Evolutionary conservation across 2,797 vertebrate species (phyloP).

Genomic region (Notolabrus celidotus): DNA sequence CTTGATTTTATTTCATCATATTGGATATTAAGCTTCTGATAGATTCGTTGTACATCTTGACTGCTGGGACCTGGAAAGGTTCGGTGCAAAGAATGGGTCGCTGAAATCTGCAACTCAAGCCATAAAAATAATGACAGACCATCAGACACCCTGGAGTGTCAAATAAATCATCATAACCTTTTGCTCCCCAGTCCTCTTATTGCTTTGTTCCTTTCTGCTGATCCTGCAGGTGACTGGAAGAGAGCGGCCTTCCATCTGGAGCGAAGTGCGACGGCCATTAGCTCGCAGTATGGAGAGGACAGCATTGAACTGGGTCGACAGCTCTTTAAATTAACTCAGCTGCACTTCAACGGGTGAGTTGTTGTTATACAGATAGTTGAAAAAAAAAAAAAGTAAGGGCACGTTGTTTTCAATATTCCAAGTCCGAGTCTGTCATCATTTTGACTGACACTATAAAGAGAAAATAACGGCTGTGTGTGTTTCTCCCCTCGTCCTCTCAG

Average conservation of each 20-base stretch:
- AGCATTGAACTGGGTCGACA: constrained; percentile 93
- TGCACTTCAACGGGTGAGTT: constrained; percentile 95
- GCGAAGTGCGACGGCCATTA: constrained; percentile 83
- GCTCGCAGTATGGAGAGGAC: constrained; percentile 87
- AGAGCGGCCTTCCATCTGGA: constrained; percentile 88
- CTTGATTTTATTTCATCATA: not conserved
- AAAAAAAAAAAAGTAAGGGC: not conserved
- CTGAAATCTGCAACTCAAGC: not conserved
- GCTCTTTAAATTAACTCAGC: constrained; percentile 94
- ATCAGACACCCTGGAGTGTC: not conserved
- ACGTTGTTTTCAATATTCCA: not conserved
- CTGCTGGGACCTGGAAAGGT: not conserved
- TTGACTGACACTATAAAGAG: constrained; percentile 20
- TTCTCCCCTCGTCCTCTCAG: constrained; percentile 74
- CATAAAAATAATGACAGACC: not conserved
- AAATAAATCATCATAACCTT: constrained; percentile 5
- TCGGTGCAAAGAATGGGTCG: not conserved
- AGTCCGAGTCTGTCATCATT: not conserved
- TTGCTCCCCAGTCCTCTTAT: not conserved
- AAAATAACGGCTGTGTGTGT: constrained; percentile 20
- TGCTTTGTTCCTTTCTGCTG: constrained; percentile 6
- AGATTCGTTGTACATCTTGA: not conserved
- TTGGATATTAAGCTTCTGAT: not conserved
- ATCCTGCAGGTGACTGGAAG: constrained; percentile 88
- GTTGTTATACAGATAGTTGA: not conserved